These are phyloP conservation scores for Limanda limanda DNA, from an alignment of 2,113 vertebrate genomes.

Conservation along the genomic window DNA sequence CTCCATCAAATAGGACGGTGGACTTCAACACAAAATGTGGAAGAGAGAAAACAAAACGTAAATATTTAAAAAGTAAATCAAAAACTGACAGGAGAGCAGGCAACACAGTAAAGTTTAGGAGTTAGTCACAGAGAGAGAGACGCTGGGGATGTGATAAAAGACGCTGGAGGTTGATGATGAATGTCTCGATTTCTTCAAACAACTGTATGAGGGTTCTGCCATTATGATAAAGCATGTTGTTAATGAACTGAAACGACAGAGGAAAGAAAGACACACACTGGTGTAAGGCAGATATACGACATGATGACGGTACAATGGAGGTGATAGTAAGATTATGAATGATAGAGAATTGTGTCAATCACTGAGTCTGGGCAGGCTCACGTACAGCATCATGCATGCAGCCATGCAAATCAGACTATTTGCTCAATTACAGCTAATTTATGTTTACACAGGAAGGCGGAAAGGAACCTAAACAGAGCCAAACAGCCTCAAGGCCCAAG, in stretches of 20 bases:
- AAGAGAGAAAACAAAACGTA: not conserved
- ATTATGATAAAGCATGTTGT: constrained; percentile 55
- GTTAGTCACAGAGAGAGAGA: constrained; percentile 10
- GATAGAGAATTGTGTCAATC: constrained; percentile 23
- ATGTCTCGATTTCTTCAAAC: constrained; percentile 37
- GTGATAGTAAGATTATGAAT: constrained; percentile 28
- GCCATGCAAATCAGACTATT: constrained; percentile 61
- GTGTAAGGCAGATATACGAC: constrained; percentile 41
- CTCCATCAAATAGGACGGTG: not conserved
- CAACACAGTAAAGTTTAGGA: constrained; percentile 16
- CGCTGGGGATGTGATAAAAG: not conserved
- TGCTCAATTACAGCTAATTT: constrained; percentile 71
- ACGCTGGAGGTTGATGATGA: constrained; percentile 42
- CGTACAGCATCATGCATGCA: constrained; percentile 9
- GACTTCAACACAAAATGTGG: not conserved
- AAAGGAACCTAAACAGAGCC: constrained; percentile 61
- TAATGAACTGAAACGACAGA: constrained; percentile 65
- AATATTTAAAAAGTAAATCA: constrained; percentile 36
- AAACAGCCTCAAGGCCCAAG: constrained; percentile 60
- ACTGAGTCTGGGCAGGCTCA: constrained; percentile 36
- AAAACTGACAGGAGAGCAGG: not conserved
- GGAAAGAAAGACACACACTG: constrained; percentile 43
- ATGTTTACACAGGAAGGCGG: constrained; percentile 69
- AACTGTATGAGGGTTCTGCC: constrained; percentile 34
- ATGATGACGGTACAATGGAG: constrained; percentile 29